Evolutionary conservation across 2,113 vertebrate species (phyloP), one percentile per base, ranked within the genome.

Genomic region (Columba janthina): DNA sequence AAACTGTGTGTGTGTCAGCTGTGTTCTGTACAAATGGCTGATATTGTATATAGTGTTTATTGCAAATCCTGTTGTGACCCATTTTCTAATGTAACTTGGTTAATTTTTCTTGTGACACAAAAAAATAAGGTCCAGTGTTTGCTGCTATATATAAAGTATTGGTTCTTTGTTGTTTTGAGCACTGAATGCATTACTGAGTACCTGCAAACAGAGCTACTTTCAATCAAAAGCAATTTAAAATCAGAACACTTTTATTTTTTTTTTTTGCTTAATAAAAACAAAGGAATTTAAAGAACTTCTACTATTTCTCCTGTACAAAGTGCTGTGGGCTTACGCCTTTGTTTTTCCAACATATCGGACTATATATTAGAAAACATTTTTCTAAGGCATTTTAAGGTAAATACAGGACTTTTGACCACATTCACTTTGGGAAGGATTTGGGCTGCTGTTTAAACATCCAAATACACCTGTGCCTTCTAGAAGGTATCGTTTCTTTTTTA

Each of bases 21-120:
- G 74, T 94, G 77, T 51, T 76, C 75, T 83, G 87, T 64, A 89
- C 81, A 91, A 93, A 92, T 21, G 40, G 60, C 77, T 95, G 85
- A 77, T 82, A 74, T 36, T 94, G 51, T 94, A 58, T 90, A 20
- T 8, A 46, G 76, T 69, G 90, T 90, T 96, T 88, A 92, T 75
- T 86, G 73, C 79, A 96, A 96, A 90, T 81, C 90, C 94, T 95
- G 83, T 96, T 93, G 88, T 90, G 92, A 90, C 92, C 69, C 44
- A 93, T 97, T 96, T 96, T 87, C 90, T 93, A 93, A 94, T 54
- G 65, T 75, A 96, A 92, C 75, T 86, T 72, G 34, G 44, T 93
- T 90, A 93, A 96, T 95, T 96, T 93, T 95, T 95, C 76, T 87
- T 53, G 50, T 93, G 72, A 75, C 88, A 92, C 21, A 83, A 46